These are phyloP conservation scores for Scaptomyza polygonia DNA, from an alignment of 2,888 invertebrate genomes.

Conservation along the genomic window DNA sequence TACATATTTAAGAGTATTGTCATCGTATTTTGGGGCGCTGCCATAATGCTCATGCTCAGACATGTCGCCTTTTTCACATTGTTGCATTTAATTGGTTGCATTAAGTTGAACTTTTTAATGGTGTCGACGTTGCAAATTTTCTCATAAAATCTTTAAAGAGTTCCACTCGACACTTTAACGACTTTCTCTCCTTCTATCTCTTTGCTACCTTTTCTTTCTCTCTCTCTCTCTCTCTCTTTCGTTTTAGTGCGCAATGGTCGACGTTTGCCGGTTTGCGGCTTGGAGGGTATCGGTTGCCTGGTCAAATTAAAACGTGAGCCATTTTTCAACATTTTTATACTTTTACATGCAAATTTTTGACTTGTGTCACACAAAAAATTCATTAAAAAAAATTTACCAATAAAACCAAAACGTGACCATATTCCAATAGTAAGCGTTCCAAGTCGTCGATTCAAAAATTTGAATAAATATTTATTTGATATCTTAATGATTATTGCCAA, in stretches of 20 bases:
- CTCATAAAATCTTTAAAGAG: slow-evolving; percentile 67
- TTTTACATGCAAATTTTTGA: slow-evolving; percentile 65
- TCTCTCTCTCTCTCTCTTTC: background rate
- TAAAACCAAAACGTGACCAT: slow-evolving; percentile 55
- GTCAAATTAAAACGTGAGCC: slow-evolving; percentile 86
- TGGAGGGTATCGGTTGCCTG: slow-evolving; percentile 87
- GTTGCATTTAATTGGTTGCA: slow-evolving; percentile 73
- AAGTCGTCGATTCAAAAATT: background rate
- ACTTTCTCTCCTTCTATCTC: slow-evolving; percentile 15
- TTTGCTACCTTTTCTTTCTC: too few species aligned
- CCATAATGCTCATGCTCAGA: slow-evolving; percentile 6
- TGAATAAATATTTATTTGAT: background rate
- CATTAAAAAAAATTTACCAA: slow-evolving; percentile 45
- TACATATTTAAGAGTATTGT: slow-evolving; percentile 1
- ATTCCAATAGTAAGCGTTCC: slow-evolving; percentile 38
- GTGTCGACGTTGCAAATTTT: slow-evolving; percentile 44
- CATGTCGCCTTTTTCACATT: slow-evolving; percentile 47
- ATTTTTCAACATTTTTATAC: background rate
- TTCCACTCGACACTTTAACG: slow-evolving; percentile 58
- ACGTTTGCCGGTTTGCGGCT: slow-evolving; percentile 86
- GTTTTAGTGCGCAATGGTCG: slow-evolving; percentile 80
- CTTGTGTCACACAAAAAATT: slow-evolving; percentile 32
- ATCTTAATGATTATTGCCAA: background rate
- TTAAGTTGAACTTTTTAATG: slow-evolving; percentile 71
- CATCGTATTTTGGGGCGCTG: background rate